Base-by-base conservation (phyloP, 2,888 invertebrate genomes). In the Ophonus ardosiacus region DNA sequence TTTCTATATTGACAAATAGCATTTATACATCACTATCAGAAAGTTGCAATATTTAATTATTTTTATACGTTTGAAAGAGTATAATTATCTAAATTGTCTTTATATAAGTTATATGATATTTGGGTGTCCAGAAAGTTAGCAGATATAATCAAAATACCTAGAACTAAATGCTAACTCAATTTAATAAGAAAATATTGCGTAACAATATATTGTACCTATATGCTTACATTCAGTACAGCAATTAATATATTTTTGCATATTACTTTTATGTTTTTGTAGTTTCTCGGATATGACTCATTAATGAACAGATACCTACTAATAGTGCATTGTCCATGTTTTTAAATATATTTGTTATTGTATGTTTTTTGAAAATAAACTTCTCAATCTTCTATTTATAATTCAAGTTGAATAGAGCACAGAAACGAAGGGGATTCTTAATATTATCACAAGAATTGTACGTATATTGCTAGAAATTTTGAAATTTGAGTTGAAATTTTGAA, bases 361-460 rank as follows among this genome's bases (percentile, higher is more conserved):
- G 84, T 84, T 84, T 83, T 84, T 84, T 84, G 84, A 84, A 84
- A 84, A 84, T 84, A 84, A 84, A 84, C 84, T 84, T 84, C 84
- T 84, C 84, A 84, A 84, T 84, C 84, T 84, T 84, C 84, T 84
- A 84, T 84, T 84, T 84, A 84, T 84, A 84, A 84, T 84, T 84
- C 59, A 84, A 61, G 78, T 83, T 84, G 63, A 84, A 78, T 84
- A 40, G n/a, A 76, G 38, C 74, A 82, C 57, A 40, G 56, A 57
- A 57, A 68, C 63, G 63, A 18, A 43, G 40, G 43, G 43, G 40
- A 63, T 81, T 38, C 7, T 13, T 79, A 79, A 24, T 78, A 51
- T 40, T 78, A 59, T 57, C 13, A 57, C 13, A 61, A 78, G 24
- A 21, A 79, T 79, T 59, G 71, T 31, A 40, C 2, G 40, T 31